Evolutionary conservation across 2,113 vertebrate genomes (phyloP).

Genomic region (Daphoenositta chrysoptera): DNA sequence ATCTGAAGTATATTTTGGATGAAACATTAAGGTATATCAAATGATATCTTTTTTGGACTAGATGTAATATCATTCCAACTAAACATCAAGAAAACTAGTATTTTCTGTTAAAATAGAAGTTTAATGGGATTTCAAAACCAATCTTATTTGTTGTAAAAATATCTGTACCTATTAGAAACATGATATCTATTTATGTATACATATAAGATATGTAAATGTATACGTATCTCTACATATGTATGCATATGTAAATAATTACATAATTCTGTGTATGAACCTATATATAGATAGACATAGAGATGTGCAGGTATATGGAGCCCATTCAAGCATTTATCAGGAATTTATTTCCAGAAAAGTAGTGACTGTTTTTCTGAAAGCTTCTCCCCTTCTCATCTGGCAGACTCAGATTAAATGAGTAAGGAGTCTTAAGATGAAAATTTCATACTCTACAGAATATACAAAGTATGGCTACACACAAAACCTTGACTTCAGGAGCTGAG

Average conservation of each 20-base stretch:
- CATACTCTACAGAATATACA: not conserved
- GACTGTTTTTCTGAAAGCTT: not conserved
- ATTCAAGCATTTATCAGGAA: not conserved
- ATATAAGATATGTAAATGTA: not conserved
- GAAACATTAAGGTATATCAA: not conserved
- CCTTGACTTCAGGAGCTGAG: not conserved
- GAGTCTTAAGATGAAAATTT: not conserved
- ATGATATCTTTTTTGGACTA: not conserved
- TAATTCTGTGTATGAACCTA: not conserved
- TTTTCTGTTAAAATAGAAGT: not conserved
- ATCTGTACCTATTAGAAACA: not conserved
- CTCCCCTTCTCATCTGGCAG: not conserved
- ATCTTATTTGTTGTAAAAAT: not conserved
- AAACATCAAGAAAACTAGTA: not conserved
- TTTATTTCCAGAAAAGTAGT: not conserved
- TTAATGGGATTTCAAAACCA: not conserved
- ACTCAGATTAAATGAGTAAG: not conserved
- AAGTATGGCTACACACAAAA: not conserved
- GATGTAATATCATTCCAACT: not conserved
- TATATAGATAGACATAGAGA: accelerated
- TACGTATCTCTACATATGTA: not conserved
- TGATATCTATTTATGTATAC: not conserved
- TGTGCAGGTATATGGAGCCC: not conserved
- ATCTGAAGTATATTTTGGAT: not conserved
- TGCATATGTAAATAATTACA: not conserved